Base-by-base conservation (phyloP, 2,113 vertebrate genomes). In the Tamias sibiricus region DNA sequence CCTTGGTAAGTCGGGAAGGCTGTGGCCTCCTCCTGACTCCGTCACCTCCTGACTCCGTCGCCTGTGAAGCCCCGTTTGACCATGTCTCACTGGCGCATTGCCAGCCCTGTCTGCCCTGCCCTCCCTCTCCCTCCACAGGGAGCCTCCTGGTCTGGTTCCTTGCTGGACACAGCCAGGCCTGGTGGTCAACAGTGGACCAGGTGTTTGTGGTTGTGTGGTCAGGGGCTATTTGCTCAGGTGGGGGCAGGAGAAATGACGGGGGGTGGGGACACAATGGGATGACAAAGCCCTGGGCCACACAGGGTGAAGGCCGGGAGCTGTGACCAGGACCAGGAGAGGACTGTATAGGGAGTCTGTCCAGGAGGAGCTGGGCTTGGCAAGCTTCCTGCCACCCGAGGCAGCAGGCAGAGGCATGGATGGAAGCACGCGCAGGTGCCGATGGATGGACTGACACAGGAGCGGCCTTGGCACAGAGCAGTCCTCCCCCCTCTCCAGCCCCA, bases 251-350 rank as follows among this genome's bases (percentile, higher is more conserved):
- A 49, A 17, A 17, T 30, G n/a, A n/a, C 4, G 19, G 32, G 35
- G n/a, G n/a, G n/a, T n/a, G n/a, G n/a, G 32, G 28, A 47, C 6
- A 26, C 6, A 7, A 1, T 1, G 26, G 2, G 40, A 14, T 74
- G 85, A 28, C 28, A 40, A 40, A 69, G 28, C 54, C 26, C 66
- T 2, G 17, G n/a, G 52, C 35, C 14, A 22, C 57, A 42, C 19
- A 59, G 47, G 20, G 8, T 59, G 71, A 32, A 17, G 13, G 22
- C 44, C 26, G 22, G 37, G 28, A 47, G 7, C n/a, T 42, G 57
- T 42, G 47, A 22, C 47, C 17, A 44, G 80, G 49, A 32, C 47
- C 14, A 30, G 22, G 32, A 40, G 35, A 19, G 0, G 37, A 30
- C 40, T 47, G 6, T 13, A 30, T 2, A 12, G 35, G 66, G 64